These are phyloP conservation scores for Drosophila mojavensis DNA, from an alignment of 1,140 invertebrate genomes.

Conservation along the genomic window DNA sequence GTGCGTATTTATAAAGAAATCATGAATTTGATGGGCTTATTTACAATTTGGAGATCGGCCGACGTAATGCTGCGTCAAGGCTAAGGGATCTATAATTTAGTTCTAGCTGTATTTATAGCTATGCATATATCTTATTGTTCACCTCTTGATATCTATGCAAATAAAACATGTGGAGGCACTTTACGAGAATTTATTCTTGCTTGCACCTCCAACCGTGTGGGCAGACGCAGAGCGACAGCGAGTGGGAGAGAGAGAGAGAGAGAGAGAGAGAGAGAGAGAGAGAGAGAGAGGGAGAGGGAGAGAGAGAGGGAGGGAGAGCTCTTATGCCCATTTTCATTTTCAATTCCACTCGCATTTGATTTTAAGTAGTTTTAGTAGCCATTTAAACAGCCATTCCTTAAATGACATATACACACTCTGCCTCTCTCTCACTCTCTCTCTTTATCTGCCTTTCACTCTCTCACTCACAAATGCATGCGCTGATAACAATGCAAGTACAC, in stretches of 20 bases:
- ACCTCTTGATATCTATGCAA: slow-evolving; percentile 5
- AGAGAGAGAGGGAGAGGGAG: neutral
- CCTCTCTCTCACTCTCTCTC: neutral
- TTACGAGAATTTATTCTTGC: slow-evolving; percentile 3
- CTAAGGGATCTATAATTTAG: slow-evolving; percentile 4
- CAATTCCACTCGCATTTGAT: slow-evolving; percentile 46
- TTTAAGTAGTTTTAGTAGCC: slow-evolving; percentile 74
- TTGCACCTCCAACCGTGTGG: slow-evolving; percentile 32
- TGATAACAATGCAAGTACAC: neutral
- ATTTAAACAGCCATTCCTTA: slow-evolving; percentile 67
- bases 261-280: neutral
- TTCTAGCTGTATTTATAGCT: neutral
- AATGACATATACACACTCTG: too few relatives aligned
- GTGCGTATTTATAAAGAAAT: too few relatives aligned
- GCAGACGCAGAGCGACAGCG: neutral
- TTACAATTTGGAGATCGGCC: neutral
- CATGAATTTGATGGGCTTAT: too few relatives aligned
- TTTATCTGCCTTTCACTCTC: too few relatives aligned
- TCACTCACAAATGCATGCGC: slow-evolving; percentile 25
- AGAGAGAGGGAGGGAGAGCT: slow-evolving; percentile 18
- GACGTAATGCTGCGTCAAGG: neutral
- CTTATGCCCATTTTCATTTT: slow-evolving; percentile 23
- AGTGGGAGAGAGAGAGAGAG: slow-evolving; percentile 3
- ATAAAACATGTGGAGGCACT: slow-evolving; percentile 24
- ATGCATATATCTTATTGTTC: neutral